phyloP scores from a whole-genome alignment of 2,888 invertebrate species.

The Lasioglossum morio region DNA sequence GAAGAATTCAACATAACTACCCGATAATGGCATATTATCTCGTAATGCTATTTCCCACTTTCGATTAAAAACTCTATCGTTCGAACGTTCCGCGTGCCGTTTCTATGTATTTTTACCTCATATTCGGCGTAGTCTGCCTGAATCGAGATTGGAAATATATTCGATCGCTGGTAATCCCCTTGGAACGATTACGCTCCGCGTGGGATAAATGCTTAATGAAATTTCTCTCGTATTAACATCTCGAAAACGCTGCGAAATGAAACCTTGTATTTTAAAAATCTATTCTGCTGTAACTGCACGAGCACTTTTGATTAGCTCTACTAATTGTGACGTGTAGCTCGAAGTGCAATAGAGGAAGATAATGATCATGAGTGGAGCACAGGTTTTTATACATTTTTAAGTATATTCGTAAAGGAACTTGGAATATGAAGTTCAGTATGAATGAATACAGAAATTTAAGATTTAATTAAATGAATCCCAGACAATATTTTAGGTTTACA shows the following conservation, averaged over 20 bases:
- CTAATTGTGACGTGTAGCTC: background rate
- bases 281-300: background rate
- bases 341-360: background rate
- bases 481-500: background rate
- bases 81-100: constrained; percentile 62
- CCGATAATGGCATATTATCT: constrained; percentile 73
- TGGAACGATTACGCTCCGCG: constrained; percentile 40
- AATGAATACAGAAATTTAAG: background rate
- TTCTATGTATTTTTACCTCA: constrained; percentile 65
- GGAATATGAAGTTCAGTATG: background rate
- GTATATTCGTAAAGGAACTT: background rate
- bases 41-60: constrained; percentile 68
- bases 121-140: constrained; percentile 25
- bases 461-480: background rate
- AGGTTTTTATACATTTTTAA: background rate
- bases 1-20: constrained; percentile 71
- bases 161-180: constrained; percentile 40
- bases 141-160: constrained; percentile 42
- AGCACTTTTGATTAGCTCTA: background rate
- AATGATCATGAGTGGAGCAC: background rate
- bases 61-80: constrained; percentile 61
- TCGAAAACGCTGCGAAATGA: background rate
- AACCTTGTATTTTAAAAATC: background rate
- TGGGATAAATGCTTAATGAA: constrained; percentile 34
- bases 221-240: constrained; percentile 12